Conservation (phyloP, 2,888 invertebrate genomes). For the Trimorus sp. region DNA sequence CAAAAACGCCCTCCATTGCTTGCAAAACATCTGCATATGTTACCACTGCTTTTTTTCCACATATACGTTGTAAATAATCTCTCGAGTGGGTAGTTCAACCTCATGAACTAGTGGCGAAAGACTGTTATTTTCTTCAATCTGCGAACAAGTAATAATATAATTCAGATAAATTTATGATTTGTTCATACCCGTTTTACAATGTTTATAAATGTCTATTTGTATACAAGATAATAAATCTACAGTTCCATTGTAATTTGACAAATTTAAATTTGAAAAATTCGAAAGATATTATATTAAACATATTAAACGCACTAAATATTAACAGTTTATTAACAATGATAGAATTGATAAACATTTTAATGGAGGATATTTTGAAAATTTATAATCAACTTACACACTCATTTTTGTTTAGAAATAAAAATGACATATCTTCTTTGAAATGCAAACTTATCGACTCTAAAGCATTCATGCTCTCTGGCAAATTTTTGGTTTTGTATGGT, state of each 20-base stretch:
- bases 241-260: too few species aligned
- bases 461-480: slow-evolving; percentile 11
- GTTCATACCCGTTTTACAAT: neutral
- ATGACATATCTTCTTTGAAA: slow-evolving; percentile 6
- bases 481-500: slow-evolving; percentile 10
- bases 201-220: neutral
- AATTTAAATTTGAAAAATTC: too few species aligned
- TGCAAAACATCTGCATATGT: slow-evolving; percentile 22
- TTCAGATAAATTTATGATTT: slow-evolving; percentile 9
- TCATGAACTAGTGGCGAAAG: slow-evolving; percentile 9
- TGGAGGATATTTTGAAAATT: neutral
- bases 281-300: too few species aligned
- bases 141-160: slow-evolving; percentile 1
- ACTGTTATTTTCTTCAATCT: slow-evolving; percentile 6
- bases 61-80: slow-evolving; percentile 5
- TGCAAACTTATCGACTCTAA: slow-evolving; percentile 11
- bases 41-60: slow-evolving; percentile 12
- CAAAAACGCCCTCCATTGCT: slow-evolving; percentile 18
- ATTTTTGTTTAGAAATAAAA: slow-evolving; percentile 1
- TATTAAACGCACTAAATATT: neutral
- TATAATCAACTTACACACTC: slow-evolving; percentile 10
- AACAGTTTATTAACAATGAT: neutral
- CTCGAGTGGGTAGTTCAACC: slow-evolving; percentile 8
- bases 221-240: neutral
- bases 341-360: neutral